Base-by-base conservation (phyloP, 2,888 invertebrate genomes). In the Sphaerophoria taeniata region DNA sequence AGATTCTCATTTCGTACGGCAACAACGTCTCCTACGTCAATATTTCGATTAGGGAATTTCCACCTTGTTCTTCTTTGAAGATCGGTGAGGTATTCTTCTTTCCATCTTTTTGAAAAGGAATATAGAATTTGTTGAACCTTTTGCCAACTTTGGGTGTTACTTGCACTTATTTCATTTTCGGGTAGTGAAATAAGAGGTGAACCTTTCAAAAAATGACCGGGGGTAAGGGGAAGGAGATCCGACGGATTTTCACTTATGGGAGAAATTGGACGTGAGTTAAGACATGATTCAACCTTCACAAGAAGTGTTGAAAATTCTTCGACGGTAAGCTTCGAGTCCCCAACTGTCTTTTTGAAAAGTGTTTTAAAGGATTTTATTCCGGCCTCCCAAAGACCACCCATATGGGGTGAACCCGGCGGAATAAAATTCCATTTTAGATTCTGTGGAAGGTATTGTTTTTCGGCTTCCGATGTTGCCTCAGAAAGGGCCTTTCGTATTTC, bases 21-120 rank as follows among this genome's bases (percentile, higher is more conserved):
- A 16, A 47, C 58, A 12, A 58, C 45, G 49, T 58, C 69, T 33
- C 33, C 39, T 7, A 55, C 16, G 0, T 34, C 45, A 1, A 70
- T 9, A 47, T 70, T 70, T 9, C n/a, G 12, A 1, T 56, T 6
- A n/a, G 69, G 69, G 9, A 33, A 70, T 16, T 70, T 70, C 56
- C 58, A 71, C n/a, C n/a, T 71, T 24, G 56, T 47, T 58, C 47
- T 71, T 11, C 55, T 43, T 16, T 70, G 70, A 11, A 71, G 49
- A 12, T 71, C 49, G 1, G 56, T 7, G 11, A 71, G 12, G 24
- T 71, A 56, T 34, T 56, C 45, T n/a, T 56, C 56, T 4, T 58
- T 36, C 70, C 6, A 39, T 34, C 47, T 4, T n/a, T 14, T 34
- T 16, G 12, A 56, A 31, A 56, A 47, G 3, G 45, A 56, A 11